phyloP scores from a whole-genome alignment of 2,113 vertebrate genomes.

The Loxodonta africana region DNA sequence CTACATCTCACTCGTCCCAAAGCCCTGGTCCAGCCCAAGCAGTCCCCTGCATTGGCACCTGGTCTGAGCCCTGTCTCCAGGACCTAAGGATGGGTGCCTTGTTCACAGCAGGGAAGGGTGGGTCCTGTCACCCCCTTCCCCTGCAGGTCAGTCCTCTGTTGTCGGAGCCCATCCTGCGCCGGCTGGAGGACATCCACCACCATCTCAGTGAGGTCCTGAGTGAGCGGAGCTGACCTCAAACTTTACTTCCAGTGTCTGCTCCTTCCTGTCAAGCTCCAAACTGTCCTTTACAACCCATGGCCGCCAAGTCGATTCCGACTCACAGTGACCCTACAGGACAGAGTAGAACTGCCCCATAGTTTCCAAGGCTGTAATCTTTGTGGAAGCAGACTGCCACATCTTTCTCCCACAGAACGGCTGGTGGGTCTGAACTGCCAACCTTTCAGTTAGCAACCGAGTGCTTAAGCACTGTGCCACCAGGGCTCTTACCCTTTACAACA shows the following conservation, averaged over 20 bases:
- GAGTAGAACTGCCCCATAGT: not conserved
- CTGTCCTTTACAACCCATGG: not conserved
- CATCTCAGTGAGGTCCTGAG: not conserved
- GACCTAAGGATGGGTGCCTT: not conserved
- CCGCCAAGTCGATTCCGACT: not conserved
- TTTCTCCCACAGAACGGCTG: not conserved
- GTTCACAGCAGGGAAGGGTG: not conserved
- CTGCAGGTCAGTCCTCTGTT: not conserved
- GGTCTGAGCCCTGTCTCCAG: not conserved
- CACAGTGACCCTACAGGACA: not conserved
- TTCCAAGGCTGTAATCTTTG: not conserved
- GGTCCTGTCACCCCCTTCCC: not conserved
- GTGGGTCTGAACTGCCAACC: not conserved
- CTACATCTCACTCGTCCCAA: rapidly evolving
- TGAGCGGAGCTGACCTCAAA: not conserved
- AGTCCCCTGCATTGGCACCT: not conserved
- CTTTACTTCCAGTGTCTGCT: not conserved
- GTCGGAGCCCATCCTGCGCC: not conserved
- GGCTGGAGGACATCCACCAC: not conserved
- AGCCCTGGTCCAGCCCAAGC: not conserved
- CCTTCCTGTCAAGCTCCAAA: not conserved
- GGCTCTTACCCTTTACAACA: not conserved
- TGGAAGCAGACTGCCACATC: not conserved
- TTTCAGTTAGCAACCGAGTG: not conserved
- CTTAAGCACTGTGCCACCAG: not conserved